Base-by-base conservation (phyloP, 2,113 vertebrate genomes). In the Oplegnathus fasciatus region DNA sequence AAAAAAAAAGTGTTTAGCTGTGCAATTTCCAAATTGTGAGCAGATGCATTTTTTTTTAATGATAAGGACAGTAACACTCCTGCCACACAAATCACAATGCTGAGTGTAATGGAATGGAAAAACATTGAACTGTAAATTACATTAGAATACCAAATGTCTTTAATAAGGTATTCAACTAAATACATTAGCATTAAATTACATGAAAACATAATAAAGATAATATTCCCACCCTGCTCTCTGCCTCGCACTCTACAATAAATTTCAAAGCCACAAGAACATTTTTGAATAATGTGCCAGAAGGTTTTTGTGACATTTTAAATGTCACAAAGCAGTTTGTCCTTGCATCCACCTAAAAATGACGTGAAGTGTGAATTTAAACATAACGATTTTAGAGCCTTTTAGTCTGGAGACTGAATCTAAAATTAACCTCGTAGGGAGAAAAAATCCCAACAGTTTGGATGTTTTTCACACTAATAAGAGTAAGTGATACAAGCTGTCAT, bases 271-370 rank as follows among this genome's bases (percentile, higher is more conserved):
- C 60, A 1, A 46, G 24, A 18, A 46, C 7, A 13, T 42, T 42
- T 64, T 24, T 79, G 18, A 75, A 52, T 75, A 86, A 85, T 76
- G 15, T 75, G 52, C 55, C 46, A 26, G 28, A 28, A 54, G 52
- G 44, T 44, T 79, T 76, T 58, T 3, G 40, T 87, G 76, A 74
- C 83, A 76, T 75, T 83, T 80, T 52, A 69, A 80, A 80, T 85
- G 76, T 58, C 82, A 83, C 28, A 20, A 44, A 48, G 30, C n/a
- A 46, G n/a, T 81, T 37, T 65, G 52, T 65, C 62, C 67, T 71
- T 66, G 46, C 24, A 58, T 54, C 30, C 32, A 67, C 14, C 9
- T 26, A 9, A 28, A 76, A 83, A 68, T 2, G 1, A 48, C 22
- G n/a, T n/a, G n/a, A 58, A 79, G 32, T 66, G 28, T 64, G 28